phyloP scores from a whole-genome alignment of 2,797 vertebrate genomes.

The Cuculus canorus region DNA sequence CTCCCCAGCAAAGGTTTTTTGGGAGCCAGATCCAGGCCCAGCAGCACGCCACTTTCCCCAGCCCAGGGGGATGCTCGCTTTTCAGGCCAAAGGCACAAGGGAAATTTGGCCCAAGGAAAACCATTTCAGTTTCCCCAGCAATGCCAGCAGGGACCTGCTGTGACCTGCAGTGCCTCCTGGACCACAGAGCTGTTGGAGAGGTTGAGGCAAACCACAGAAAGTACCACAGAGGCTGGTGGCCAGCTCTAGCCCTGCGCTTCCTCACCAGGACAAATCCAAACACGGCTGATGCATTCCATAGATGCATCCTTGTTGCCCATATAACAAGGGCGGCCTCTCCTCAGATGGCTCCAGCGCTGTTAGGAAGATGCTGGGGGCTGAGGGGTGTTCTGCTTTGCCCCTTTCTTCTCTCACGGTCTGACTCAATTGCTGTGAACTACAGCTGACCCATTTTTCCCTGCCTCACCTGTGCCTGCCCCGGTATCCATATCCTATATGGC shows the following conservation, averaged over 20 bases:
- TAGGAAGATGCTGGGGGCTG: not conserved
- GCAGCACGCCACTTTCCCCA: not conserved
- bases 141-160: not conserved
- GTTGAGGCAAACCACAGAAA: not conserved
- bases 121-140: not conserved
- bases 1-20: not conserved
- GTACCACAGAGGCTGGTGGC: not conserved
- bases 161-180: not conserved
- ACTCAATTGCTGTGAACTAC: slow-evolving; percentile 23
- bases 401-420: not conserved
- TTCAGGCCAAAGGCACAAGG: not conserved
- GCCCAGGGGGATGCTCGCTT: not conserved
- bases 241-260: not conserved
- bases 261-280: not conserved
- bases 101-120: not conserved
- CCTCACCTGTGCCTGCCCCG: slow-evolving; percentile 28
- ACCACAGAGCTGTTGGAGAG: not conserved
- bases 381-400: not conserved
- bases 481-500: slow-evolving; percentile 53
- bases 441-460: slow-evolving; percentile 16
- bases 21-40: not conserved
- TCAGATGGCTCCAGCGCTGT: not conserved
- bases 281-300: not conserved
- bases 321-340: not conserved
- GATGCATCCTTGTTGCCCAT: not conserved